Evolutionary conservation across 2,888 invertebrate genomes (phyloP), one percentile per base, ranked within the genome.

Genomic region (Callosobruchus maculatus): DNA sequence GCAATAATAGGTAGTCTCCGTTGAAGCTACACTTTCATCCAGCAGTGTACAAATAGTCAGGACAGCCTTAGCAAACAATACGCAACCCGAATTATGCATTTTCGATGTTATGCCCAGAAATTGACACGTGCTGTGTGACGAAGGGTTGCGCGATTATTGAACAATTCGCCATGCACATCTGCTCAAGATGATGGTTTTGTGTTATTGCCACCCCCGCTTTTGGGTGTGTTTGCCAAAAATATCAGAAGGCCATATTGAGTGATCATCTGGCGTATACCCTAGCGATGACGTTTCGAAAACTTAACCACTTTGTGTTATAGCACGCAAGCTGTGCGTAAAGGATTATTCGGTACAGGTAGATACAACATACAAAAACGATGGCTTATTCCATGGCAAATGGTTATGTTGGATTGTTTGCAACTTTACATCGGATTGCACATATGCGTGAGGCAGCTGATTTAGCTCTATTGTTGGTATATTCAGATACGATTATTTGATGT

Each of bases 51-150:
- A 49, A 49, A 49, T 13, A 13, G 49, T 18, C 4, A 49, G 13
- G 9, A 13, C 13, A 13, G 49, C 1, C 77, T 78, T 82, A 80
- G 81, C 81, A 79, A 74, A 75, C 80, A 49, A 49, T 18, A 49
- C 18, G 1, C 49, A 49, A 5, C 49, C 49, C 18, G 13, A 18
- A 30, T 71, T 74, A 74, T 70, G 72, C 74, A 68, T 72, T 74
- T 74, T 49, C 30, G 73, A 67, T 73, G 73, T 73, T 75, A 71
- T 75, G 71, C 75, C 30, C 31, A 21, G 71, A 73, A 73, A 73
- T 72, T 74, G 73, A 66, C 73, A 77, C 71, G 78, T 77, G 78
- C 77, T 78, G 77, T 77, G 76, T 49, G 49, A 49, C 49, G 49
- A 49, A 49, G 49, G 49, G 49, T 49, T 49, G 49, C 49, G 49